Evolutionary conservation across 2,888 invertebrate species (phyloP), one percentile per base, ranked within the genome.

Genomic region (Phengaris alcon): DNA sequence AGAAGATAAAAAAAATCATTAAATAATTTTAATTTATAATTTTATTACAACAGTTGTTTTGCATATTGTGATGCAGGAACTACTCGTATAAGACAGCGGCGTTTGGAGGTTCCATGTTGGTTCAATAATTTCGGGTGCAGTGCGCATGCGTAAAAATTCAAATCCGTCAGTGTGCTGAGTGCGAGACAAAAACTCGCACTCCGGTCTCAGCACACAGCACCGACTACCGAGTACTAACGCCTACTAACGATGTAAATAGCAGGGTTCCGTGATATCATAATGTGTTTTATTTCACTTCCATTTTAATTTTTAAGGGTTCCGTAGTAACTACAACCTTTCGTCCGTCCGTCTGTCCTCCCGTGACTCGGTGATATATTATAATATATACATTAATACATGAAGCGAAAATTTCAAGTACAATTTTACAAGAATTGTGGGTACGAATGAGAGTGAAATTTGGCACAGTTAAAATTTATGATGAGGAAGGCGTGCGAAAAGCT

Each of bases 61-160:
- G 35, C 72, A 72, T 72, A 52, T 72, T 72, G 9, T 69, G 48
- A 51, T 72, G 72, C 51, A 72, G 72, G 72, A 54, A 54, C 70
- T 52, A 70, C 48, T 52, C 15, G 4, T 35, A 35, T 35, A 3
- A 35, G 35, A 2, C 6, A 12, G 46, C 12, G 68, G 35, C 8
- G 52, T 9, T 68, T 68, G 70, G 48, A 48, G 46, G 54, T 64
- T 64, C 35, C 64, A 64, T 44, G 57, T 48, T 48, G 55, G 90
- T 81, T 91, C 91, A 82, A 91, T 91, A 90, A 83, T 74, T 75
- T 75, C 68, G 74, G 46, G 72, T 51, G 48, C 2, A 84, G 59
- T 46, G 82, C 89, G 91, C 91, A 89, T 87, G 91, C 91, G 90
- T 79, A 77, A 64, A 72, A 52, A 52, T 10, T 52, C 52, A 35